Evolutionary conservation across 2,888 invertebrate species (phyloP), one percentile per base, ranked within the genome.

Genomic region (Anthophora plumipes): DNA sequence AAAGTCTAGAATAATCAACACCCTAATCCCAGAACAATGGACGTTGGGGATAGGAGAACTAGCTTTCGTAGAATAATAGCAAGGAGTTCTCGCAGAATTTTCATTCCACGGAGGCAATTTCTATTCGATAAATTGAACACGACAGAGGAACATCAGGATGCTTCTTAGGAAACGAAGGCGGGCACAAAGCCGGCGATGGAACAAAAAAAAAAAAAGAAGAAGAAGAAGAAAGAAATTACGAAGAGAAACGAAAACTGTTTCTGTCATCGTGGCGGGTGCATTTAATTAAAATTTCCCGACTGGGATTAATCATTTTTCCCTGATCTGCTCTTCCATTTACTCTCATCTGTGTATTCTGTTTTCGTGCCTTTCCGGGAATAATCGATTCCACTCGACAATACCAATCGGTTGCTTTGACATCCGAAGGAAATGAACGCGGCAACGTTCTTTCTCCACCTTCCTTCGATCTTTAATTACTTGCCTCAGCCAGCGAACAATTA

Each of bases 391-490:
- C n/a, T 17, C 11, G 14, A 46, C 60, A 46, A 37, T 67, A 14
- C 39, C 66, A n/a, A 72, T 63, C 22, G n/a, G 48, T 31, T 22
- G 20, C 66, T 60, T 61, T 46, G 61, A 67, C 17, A 12, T 61
- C 5, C n/a, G 3, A 31, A 61, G 67, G 46, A 57, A 74, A 78
- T 69, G 63, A 78, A 57, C 39, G n/a, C n/a, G 54, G 17, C n/a
- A 3, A n/a, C 37, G n/a, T 69, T 50, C 41, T 39, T 52, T 12
- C 60, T 14, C 25, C 39, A 17, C 50, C 12, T 64, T 52, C n/a
- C 39, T 74, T 68, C 73, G 73, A 67, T 55, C 67, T 67, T 67
- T 67, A 74, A 74, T 74, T 74, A 67, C 50, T 25, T 31, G 2
- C 20, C 31, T 20, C 20, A 8, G 39, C 67, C 31, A 39, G n/a